A percentile compares a stretch with the other conserved stretches of the same genome.
These are phyloP conservation scores for Heliconius aoede DNA, from an alignment of 2,888 invertebrate genomes.

Conservation along the genomic window DNA sequence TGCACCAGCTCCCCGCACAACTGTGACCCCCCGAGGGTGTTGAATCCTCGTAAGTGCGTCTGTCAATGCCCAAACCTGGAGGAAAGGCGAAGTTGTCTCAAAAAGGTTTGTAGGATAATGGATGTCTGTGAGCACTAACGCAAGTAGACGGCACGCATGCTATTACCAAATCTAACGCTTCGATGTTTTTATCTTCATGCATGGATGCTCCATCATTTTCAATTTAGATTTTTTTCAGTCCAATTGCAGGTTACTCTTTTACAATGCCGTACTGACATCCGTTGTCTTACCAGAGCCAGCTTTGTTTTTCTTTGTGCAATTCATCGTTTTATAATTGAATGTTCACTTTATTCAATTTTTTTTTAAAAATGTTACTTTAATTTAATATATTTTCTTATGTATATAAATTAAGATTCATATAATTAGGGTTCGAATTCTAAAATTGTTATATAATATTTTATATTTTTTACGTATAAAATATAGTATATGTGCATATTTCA, in stretches of 20 bases:
- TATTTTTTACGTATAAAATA: not conserved
- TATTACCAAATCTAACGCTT: constrained; percentile 49
- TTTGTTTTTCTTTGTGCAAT: constrained; percentile 47
- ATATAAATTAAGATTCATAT: not conserved
- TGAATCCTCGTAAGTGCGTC: constrained; percentile 80
- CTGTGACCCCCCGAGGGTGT: constrained; percentile 66
- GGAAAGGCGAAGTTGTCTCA: constrained; percentile 71
- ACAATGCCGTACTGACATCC: constrained; percentile 67
- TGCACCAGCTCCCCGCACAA: constrained; percentile 61
- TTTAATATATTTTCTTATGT: not conserved
- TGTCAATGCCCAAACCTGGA: constrained; percentile 77
- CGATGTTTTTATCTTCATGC: constrained; percentile 42
- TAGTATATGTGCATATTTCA: not conserved
- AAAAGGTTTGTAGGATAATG: constrained; percentile 80
- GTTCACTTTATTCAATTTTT: not conserved
- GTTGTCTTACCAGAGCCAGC: constrained; percentile 67
- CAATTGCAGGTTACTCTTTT: not conserved
- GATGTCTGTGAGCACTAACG: constrained; percentile 75
- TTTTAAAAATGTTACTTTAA: not conserved
- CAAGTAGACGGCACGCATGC: constrained; percentile 62
- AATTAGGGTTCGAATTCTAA: not conserved
- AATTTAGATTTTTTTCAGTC: not conserved
- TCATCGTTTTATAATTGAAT: not conserved
- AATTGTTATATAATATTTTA: too few species aligned
- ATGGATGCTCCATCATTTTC: constrained; percentile 28